These are phyloP conservation scores for Sturmia bella DNA, from an alignment of 2,888 invertebrate species.

Conservation along the genomic window DNA sequence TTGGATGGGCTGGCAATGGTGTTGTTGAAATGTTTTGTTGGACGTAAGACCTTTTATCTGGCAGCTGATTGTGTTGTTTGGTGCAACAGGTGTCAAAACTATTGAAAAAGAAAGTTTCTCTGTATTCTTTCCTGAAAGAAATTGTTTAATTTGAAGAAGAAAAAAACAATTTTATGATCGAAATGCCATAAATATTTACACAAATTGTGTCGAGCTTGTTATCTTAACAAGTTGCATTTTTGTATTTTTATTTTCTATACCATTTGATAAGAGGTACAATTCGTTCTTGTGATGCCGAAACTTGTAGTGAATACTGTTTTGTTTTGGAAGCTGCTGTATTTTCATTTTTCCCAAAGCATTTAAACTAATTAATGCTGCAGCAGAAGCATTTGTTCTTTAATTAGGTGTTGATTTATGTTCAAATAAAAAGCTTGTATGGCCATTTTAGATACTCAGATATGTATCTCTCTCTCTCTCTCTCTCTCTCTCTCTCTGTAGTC, in stretches of 20 bases:
- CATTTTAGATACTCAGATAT: slow-evolving; percentile 36
- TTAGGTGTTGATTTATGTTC: slow-evolving; percentile 54
- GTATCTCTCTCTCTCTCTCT: too few species aligned
- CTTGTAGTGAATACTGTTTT: background rate
- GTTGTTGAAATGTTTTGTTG: slow-evolving; percentile 5
- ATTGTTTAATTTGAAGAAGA: background rate
- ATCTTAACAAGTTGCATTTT: slow-evolving; percentile 51
- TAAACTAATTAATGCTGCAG: slow-evolving; percentile 46
- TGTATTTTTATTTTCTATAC: slow-evolving; percentile 9
- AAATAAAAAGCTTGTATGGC: slow-evolving; percentile 40
- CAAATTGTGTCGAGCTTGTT: slow-evolving; percentile 30
- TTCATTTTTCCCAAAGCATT: slow-evolving; percentile 30
- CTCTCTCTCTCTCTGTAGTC: too few species aligned
- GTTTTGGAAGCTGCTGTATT: slow-evolving; percentile 36
- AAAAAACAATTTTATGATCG: slow-evolving; percentile 43
- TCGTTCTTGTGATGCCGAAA: too few species aligned
- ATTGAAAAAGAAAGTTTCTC: slow-evolving; percentile 51
- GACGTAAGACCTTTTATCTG: background rate
- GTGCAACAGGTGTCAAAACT: slow-evolving; percentile 47
- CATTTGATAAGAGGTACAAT: slow-evolving; percentile 7
- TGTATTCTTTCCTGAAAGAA: background rate
- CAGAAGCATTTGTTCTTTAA: slow-evolving; percentile 29
- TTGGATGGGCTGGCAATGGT: slow-evolving; percentile 37
- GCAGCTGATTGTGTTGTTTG: background rate
- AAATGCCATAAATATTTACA: slow-evolving; percentile 37